phyloP scores from a whole-genome alignment of 2,797 vertebrate genomes.

The Acipenser ruthenus region DNA sequence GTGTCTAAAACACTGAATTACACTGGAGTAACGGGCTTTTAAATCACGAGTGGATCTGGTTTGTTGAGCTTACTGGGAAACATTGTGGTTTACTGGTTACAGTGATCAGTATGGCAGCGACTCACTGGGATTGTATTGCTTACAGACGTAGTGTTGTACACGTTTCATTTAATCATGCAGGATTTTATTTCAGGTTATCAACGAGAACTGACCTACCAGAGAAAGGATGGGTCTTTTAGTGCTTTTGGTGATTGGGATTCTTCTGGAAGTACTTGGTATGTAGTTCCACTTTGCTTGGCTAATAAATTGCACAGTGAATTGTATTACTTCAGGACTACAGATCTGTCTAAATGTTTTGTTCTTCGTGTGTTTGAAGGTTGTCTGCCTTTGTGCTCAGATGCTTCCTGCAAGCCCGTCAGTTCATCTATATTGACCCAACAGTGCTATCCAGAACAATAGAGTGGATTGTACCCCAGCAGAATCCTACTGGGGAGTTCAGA shows the following conservation, averaged over 20 bases:
- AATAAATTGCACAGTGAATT: no score
- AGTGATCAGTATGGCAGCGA: no score
- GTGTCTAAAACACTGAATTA: no score
- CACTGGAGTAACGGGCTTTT: no score
- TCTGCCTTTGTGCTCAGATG: conserved; percentile 80
- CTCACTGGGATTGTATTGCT: no score
- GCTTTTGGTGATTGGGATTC: conserved; percentile 69
- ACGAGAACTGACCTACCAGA: conserved; percentile 71
- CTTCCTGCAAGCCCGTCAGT: conserved; percentile 69
- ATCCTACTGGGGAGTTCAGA: conserved; percentile 63
- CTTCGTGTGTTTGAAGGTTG: conserved; percentile 51
- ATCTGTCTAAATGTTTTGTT: no score
- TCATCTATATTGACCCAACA: conserved; percentile 61
- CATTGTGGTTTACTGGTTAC: no score
- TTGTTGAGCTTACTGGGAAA: no score
- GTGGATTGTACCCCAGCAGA: conserved; percentile 68
- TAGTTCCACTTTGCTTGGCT: conserved; percentile 11
- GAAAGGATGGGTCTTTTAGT: conserved; percentile 79
- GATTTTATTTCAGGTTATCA: conserved; percentile 61
- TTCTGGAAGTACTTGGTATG: conserved; percentile 79
- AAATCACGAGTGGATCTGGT: no score
- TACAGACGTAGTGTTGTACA: no score
- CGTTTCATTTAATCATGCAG: no score
- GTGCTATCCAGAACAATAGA: conserved; percentile 54
- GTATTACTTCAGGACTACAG: no score